Evolutionary conservation across 2,888 invertebrate genomes (phyloP).

Genomic region (Panzeria rudis): DNA sequence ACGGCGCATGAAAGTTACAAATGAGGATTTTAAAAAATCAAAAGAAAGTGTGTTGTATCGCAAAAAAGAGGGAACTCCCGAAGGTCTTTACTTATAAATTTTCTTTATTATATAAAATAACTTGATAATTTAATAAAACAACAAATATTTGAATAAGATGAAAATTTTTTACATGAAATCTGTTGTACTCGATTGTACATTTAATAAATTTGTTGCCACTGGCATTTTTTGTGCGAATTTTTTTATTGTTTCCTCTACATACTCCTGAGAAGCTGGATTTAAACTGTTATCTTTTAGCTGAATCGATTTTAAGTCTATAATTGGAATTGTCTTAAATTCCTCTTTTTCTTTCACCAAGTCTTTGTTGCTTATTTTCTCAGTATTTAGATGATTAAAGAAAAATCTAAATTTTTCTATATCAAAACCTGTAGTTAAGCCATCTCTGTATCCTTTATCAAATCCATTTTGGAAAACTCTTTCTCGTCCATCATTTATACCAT

Average conservation of each 20-base stretch:
- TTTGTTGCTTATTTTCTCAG: not conserved
- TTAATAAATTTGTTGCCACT: slow-evolving; percentile 71
- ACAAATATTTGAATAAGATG: slow-evolving; percentile 45
- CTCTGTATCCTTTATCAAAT: slow-evolving; percentile 88
- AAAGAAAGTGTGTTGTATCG: slow-evolving; percentile 99
- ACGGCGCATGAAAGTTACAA: slow-evolving; percentile 99
- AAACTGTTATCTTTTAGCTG: slow-evolving; percentile 71
- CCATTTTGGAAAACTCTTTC: slow-evolving; percentile 87
- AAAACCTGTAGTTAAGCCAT: slow-evolving; percentile 87
- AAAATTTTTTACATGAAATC: slow-evolving; percentile 3
- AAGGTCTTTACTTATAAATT: slow-evolving; percentile 98
- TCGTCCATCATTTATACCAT: slow-evolving; percentile 88
- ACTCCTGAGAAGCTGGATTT: slow-evolving; percentile 72
- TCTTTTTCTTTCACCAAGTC: slow-evolving; percentile 51
- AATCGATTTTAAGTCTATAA: slow-evolving; percentile 67
- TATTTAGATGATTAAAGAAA: slow-evolving; percentile 73
- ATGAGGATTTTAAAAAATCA: slow-evolving; percentile 99
- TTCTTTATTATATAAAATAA: slow-evolving; percentile 84
- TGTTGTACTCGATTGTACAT: slow-evolving; percentile 27
- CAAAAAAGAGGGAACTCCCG: slow-evolving; percentile 99
- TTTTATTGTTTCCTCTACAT: slow-evolving; percentile 74
- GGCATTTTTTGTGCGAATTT: slow-evolving; percentile 73
- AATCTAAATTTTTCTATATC: slow-evolving; percentile 83
- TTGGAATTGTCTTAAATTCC: slow-evolving; percentile 42
- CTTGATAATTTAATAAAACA: slow-evolving; percentile 61